Percentiles rank a stretch among this genome's conserved stretches.
These are phyloP conservation scores for Caenorhabditis brenneri DNA, from an alignment of 1,140 invertebrate species.

Conservation along the genomic window DNA sequence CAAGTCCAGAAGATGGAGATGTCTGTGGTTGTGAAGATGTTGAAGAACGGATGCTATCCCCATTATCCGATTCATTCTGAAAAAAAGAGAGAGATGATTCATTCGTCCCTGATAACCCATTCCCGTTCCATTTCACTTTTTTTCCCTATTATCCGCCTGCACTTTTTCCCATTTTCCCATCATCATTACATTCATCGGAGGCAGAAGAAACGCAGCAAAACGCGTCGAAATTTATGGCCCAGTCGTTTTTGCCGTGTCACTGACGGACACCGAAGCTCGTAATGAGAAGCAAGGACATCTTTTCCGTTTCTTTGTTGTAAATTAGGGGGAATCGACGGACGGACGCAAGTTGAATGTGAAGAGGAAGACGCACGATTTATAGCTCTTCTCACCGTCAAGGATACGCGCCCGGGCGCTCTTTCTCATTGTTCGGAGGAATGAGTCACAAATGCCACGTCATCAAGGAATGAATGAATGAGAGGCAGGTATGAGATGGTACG, in stretches of 20 bases:
- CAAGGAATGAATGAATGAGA: not conserved
- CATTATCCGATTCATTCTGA: constrained; percentile 15
- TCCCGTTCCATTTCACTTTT: not conserved
- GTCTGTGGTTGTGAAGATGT: constrained; percentile 22
- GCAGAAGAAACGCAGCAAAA: not conserved
- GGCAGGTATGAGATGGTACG: not conserved
- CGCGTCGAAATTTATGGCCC: constrained; percentile 33
- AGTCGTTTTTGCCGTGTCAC: constrained; percentile 40
- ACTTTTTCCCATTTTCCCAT: constrained; percentile 16
- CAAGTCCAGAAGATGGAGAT: constrained; percentile 31
- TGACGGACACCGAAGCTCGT: constrained; percentile 39
- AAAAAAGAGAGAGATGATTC: not conserved
- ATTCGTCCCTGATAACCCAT: not conserved
- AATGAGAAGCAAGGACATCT: constrained; percentile 40
- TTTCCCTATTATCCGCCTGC: not conserved
- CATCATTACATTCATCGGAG: constrained; percentile 27
- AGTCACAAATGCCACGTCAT: constrained; percentile 1
- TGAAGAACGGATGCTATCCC: constrained; percentile 10
- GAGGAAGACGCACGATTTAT: constrained; percentile 1
- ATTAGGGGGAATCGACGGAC: not conserved
- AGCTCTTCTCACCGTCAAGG: constrained; percentile 20
- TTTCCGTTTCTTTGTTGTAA: constrained; percentile 33
- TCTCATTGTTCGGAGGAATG: not conserved
- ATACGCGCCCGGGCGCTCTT: not conserved
- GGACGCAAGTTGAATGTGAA: not conserved